Conservation (phyloP, 2,113 vertebrate species). For the Thryonomys swinderianus region DNA sequence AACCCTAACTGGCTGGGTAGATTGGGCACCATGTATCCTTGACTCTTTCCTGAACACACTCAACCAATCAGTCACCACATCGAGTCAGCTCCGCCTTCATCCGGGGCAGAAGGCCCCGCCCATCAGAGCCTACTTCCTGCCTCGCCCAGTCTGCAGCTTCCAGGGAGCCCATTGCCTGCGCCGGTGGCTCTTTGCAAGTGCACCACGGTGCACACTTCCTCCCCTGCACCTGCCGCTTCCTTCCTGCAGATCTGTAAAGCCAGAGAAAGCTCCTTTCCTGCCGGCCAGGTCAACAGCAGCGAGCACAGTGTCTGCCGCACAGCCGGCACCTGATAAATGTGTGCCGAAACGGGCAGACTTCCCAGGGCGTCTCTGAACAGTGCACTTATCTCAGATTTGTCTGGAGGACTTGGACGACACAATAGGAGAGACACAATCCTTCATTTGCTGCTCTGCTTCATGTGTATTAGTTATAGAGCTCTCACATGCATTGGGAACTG, state of each 20-base stretch:
- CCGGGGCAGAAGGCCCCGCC: neutral
- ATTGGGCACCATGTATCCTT: accelerated
- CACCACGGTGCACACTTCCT: accelerated
- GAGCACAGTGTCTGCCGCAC: neutral
- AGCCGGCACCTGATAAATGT: neutral
- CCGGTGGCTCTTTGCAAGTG: neutral
- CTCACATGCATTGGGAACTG: neutral
- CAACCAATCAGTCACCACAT: too few species aligned
- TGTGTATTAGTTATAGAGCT: neutral
- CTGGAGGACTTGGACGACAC: neutral
- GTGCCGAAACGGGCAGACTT: neutral
- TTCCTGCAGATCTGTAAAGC: neutral
- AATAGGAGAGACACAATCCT: neutral
- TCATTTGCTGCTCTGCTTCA: neutral
- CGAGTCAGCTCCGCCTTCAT: neutral
- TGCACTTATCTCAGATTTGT: neutral
- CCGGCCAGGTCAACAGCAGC: neutral
- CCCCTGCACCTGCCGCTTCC: neutral
- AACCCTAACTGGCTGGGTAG: neutral
- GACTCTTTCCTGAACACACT: neutral
- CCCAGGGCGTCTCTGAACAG: neutral
- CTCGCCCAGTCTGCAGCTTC: neutral
- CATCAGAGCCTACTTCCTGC: neutral
- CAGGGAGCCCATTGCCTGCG: neutral
- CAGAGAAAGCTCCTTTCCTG: neutral